Conservation (phyloP, 2,113 vertebrate genomes). For the Trogon melanurus region DNA sequence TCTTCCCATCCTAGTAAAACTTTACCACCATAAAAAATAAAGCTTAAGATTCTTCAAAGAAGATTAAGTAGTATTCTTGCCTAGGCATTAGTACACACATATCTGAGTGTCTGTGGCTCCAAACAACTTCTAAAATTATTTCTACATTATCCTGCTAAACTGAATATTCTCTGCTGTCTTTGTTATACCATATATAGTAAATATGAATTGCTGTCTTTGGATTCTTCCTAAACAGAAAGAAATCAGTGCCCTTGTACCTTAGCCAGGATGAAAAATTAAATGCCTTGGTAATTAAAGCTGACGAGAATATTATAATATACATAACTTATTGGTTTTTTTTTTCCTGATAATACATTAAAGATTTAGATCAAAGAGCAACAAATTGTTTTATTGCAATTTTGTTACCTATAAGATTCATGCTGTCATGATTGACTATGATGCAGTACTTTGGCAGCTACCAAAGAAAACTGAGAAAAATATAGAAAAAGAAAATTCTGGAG, state of each 20-base stretch:
- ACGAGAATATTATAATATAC: not conserved
- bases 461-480: not conserved
- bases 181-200: not conserved
- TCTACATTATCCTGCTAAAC: not conserved
- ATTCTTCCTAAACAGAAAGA: not conserved
- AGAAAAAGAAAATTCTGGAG: not conserved
- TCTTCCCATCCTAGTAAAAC: not conserved
- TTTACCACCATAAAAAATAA: not conserved
- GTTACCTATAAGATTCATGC: not conserved
- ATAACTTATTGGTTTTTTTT: not conserved
- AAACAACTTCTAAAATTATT: not conserved
- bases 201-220: not conserved
- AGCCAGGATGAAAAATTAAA: not conserved
- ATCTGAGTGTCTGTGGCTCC: not conserved
- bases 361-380: not conserved
- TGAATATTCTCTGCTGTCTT: not conserved
- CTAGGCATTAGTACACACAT: not conserved
- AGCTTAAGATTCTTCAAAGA: not conserved
- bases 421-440: not conserved
- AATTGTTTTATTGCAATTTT: not conserved
- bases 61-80: not conserved
- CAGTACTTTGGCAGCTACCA: not conserved
- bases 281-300: not conserved
- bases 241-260: not conserved
- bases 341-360: not conserved